Base-by-base conservation (phyloP, 2,888 invertebrate genomes). In the Rutpela maculata region DNA sequence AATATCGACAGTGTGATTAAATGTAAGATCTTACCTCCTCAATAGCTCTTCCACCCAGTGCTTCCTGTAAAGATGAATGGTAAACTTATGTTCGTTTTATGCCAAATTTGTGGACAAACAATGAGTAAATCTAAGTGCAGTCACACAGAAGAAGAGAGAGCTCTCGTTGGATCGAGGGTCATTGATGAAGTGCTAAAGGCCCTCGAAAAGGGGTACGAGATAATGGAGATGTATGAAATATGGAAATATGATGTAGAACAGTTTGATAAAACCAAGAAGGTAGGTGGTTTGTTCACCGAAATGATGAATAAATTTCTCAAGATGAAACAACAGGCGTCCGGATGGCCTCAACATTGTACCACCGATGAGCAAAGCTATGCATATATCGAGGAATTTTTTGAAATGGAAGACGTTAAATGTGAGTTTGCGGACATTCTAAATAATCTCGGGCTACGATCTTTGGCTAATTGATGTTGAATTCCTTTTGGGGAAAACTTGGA, bases 231-330 rank as follows among this genome's bases (percentile, higher is more conserved):
- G 17, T 69, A 62, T 60, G 79, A 79, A 22, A 35, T 79, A 0
- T 77, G 75, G 75, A 62, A 6, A 3, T 77, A 75, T 57, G 15
- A 69, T 10, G 56, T 69, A n/a, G n/a, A 63, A 15, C 75, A 88
- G 68, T 89, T 87, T 43, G 77, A 86, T 4, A 66, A 66, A 22
- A 70, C 18, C 2, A 77, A 17, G 35, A 74, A 69, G 10, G 76
- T 62, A 1, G 84, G 79, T 0, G 87, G 87, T 5, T 70, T 89
- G 9, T 89, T 89, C 79, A 74, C 84, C 3, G 81, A 78, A 0
- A 88, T 87, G 77, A 84, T 88, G 3, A 84, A 88, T 67, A 84
- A 78, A 6, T 87, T 86, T 77, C 56, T 87, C 1, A 85, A 87
- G 80, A 79, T 85, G 0, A 86, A 87, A 78, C 83, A 84, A 43